phyloP scores from a whole-genome alignment of 1,140 invertebrate species.

The Sipha flava region DNA sequence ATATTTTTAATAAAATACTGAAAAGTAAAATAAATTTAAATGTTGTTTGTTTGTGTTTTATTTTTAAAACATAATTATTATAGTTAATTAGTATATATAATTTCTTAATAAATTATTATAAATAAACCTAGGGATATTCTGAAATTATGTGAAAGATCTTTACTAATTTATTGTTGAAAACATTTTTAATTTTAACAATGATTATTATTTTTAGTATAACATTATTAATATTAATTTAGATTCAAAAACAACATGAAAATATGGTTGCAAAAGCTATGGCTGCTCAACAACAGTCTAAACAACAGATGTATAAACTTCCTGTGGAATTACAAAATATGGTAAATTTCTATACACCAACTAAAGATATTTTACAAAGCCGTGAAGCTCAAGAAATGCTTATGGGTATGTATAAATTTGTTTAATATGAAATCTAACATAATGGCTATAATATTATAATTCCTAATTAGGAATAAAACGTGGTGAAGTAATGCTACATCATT shows the following conservation, averaged over 20 bases:
- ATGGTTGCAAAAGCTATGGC: constrained; percentile 15
- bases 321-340: constrained; percentile 50
- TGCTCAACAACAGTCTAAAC: constrained; percentile 21
- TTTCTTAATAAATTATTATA: no score
- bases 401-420: constrained; percentile 44
- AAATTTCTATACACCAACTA: constrained; percentile 46
- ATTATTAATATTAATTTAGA: not conserved
- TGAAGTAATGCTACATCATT: constrained; percentile 61
- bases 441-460: not conserved
- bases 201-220: not conserved
- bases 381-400: constrained; percentile 65
- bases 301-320: constrained; percentile 46
- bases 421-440: not conserved
- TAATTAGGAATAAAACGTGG: constrained; percentile 56
- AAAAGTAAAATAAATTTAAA: no score
- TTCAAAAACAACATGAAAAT: constrained; percentile 33
- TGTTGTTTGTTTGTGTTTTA: no score
- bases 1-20: no score
- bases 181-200: not conserved
- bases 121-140: no score
- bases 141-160: no score
- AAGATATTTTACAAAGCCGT: constrained; percentile 58
- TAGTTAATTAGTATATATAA: no score
- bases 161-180: not conserved
- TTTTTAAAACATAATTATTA: no score